These are phyloP conservation scores for Uria aalge DNA, from an alignment of 2,113 vertebrate species.

Conservation along the genomic window DNA sequence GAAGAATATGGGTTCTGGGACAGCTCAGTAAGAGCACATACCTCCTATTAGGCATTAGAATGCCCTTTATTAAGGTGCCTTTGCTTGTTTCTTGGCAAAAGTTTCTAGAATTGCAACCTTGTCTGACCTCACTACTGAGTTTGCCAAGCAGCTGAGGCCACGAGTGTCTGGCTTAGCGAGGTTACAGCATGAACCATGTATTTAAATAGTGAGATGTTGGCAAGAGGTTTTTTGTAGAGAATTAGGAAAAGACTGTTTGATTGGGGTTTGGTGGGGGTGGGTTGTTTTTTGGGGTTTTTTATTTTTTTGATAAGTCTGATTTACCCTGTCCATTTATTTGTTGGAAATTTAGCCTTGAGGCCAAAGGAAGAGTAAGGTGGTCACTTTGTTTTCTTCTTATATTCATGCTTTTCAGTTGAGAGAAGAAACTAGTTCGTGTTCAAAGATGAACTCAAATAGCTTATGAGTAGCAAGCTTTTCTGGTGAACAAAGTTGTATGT, in stretches of 20 bases:
- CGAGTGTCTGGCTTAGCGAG: background rate
- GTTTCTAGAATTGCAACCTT: background rate
- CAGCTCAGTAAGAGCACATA: accelerated
- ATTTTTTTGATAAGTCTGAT: background rate
- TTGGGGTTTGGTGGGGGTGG: background rate
- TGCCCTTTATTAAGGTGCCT: background rate
- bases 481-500: background rate
- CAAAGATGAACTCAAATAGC: background rate
- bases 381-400: background rate
- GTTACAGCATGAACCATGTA: background rate
- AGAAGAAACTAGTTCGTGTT: background rate
- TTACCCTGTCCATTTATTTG: background rate
- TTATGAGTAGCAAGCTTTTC: background rate
- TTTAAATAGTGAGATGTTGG: background rate
- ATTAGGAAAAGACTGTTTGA: background rate
- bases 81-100: background rate
- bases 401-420: accelerated
- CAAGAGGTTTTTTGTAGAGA: background rate
- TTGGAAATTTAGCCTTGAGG: background rate
- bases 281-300: background rate
- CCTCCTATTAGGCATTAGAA: accelerated
- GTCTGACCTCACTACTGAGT: background rate
- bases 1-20: background rate
- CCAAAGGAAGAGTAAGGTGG: background rate
- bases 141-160: background rate